Conservation (phyloP, 2,113 vertebrate genomes). For the Mirounga angustirostris region DNA sequence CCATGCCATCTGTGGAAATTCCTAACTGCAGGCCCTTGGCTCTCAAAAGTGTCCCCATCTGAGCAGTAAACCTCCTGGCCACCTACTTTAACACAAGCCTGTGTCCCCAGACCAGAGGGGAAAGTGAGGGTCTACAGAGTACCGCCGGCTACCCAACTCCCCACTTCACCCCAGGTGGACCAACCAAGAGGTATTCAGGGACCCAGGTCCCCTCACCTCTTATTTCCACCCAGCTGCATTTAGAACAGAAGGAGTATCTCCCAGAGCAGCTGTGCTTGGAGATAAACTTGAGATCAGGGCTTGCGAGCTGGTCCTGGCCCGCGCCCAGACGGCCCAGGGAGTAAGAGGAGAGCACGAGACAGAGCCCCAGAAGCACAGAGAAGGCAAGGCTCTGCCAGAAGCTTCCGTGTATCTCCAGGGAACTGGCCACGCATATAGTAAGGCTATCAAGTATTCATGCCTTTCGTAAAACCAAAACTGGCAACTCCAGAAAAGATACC, state of each 20-base stretch:
- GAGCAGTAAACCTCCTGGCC: neutral
- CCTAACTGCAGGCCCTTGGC: neutral
- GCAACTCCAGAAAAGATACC: neutral
- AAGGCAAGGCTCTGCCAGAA: neutral
- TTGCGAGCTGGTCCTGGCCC: rapidly evolving
- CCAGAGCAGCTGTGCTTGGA: neutral
- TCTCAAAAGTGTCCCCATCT: neutral
- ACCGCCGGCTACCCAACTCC: neutral
- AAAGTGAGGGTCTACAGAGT: neutral
- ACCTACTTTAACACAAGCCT: neutral
- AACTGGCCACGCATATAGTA: rapidly evolving
- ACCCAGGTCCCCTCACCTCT: neutral
- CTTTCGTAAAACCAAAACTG: neutral
- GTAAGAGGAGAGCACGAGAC: neutral
- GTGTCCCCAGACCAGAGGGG: too few relatives aligned
- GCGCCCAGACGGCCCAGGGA: neutral
- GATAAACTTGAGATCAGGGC: neutral
- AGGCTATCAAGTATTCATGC: neutral
- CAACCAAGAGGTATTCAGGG: neutral
- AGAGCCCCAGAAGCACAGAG: neutral
- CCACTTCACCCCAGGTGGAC: neutral
- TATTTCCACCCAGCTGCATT: neutral
- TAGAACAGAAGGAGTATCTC: neutral
- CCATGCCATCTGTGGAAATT: neutral
- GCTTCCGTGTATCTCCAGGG: neutral